Evolutionary conservation across 2,888 invertebrate genomes (phyloP), one percentile per base, ranked within the genome.

Genomic region (Criorhina ranunculi): DNA sequence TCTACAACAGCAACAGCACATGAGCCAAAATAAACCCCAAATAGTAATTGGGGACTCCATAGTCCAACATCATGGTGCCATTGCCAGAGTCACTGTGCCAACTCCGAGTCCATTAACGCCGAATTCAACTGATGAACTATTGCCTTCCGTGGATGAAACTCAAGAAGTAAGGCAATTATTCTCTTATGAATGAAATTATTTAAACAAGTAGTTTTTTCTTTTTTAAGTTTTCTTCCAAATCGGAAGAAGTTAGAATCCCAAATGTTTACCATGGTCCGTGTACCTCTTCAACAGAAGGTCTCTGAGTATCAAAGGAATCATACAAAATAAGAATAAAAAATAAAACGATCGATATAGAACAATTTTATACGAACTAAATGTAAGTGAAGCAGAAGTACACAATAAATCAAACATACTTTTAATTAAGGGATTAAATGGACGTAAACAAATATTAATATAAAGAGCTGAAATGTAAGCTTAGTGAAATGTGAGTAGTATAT

Each of bases 91-190:
- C 37, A 88, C 87, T 60, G 89, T 89, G 3, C 94, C 94, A 0
- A 95, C 95, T 86, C 96, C 96, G 5, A 96, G 95, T 87, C 95
- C 96, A 1, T 93, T 96, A 82, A 96, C 96, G 87, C 96, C 96
- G 75, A 96, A 96, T 92, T 96, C 96, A 64, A 95, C 96, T 83
- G 96, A 96, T 92, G 96, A 96, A 92, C 94, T 96, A 90, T 93
- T 96, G 89, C 96, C 96, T 82, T 94, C 96, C 88, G 94, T 96
- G 89, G 95, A 95, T 92, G 96, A 96, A 92, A 95, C 95, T 89
- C 95, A 95, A 93, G 96, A 96, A 94, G 95, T 95, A 92, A 86
- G 79, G 70, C 33, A 19, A 49, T 11, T 3, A 24, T 24, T 33
- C 12, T 12, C 8, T 31, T 31, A n/a, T 15, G 44, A 17, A 17